Base-by-base conservation (phyloP, 2,888 invertebrate genomes). In the Salpingus planirostris region DNA sequence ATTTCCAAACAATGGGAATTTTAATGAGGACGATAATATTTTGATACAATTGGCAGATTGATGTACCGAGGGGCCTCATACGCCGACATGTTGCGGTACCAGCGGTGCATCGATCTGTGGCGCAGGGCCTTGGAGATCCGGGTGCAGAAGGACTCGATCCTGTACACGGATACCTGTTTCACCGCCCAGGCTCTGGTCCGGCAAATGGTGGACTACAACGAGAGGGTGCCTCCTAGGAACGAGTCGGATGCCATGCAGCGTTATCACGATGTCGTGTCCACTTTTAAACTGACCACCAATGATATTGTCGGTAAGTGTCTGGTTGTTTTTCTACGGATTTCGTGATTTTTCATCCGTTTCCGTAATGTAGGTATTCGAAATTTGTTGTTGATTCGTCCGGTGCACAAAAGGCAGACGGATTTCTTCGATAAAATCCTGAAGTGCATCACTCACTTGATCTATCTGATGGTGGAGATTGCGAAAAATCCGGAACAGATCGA, bases 91-190 rank as follows among this genome's bases (percentile, higher is more conserved):
- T 64, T 77, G 55, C 73, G 79, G 32, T 83, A 86, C 63, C 86
- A 87, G 62, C 73, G 82, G 42, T 90, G 91, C 65, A 80, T 89
- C 42, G 86, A 88, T 61, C 70, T 92, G 33, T 93, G 92, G 92
- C 71, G 75, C 38, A 77, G 88, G 64, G 83, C 86, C 30, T 70
- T 91, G 33, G 78, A 84, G 60, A 74, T 90, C 40, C 74, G 90
- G 44, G 78, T 89, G 10, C 73, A 76, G 51, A 80, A 80, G 59
- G 85, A 86, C 67, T 78, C 88, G 29, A 76, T 84, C 60, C 67
- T 81, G 37, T 72, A 72, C 60, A 74, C 79, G 38, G 91, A 91
- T 65, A 85, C 90, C 25, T 81, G 85, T 59, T 89, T 87, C 64
- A 80, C 87, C 31, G 85, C 87, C 36, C 83, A 88, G 67, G 88